Evolutionary conservation across 2,797 vertebrate genomes (phyloP).

Genomic region (Gallirallus australis): DNA sequence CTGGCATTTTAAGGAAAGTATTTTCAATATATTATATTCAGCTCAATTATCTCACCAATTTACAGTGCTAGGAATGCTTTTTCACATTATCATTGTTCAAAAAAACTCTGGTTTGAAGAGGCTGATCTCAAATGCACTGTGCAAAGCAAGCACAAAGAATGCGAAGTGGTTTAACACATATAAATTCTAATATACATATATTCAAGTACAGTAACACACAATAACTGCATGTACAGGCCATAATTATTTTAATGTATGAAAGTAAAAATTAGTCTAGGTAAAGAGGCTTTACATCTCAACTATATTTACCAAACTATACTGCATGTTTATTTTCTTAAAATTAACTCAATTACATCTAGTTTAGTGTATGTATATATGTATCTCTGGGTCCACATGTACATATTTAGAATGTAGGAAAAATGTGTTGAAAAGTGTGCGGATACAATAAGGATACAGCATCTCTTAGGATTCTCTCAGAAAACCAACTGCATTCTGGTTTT

Average conservation of each 20-base stretch:
- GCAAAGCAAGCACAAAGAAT: constrained; percentile 33
- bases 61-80: not conserved
- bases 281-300: not conserved
- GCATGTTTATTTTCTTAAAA: not conserved
- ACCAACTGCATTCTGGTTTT: not conserved
- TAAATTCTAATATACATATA: not conserved
- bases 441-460: not conserved
- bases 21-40: not conserved
- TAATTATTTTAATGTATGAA: not conserved
- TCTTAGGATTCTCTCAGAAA: not conserved
- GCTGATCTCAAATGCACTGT: constrained; percentile 14
- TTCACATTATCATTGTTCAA: not conserved
- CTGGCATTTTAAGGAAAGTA: not conserved
- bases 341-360: not conserved
- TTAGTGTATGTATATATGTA: not conserved
- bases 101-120: constrained; percentile 10
- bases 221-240: not conserved
- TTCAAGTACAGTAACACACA: constrained; percentile 12
- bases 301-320: not conserved
- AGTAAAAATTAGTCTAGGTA: not conserved
- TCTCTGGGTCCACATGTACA: not conserved
- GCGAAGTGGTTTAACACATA: constrained; percentile 7
- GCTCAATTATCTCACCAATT: not conserved
- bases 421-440: not conserved
- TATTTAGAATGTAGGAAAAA: not conserved